Evolutionary conservation across 2,113 vertebrate species (phyloP).

Genomic region (Pristiophorus japonicus): DNA sequence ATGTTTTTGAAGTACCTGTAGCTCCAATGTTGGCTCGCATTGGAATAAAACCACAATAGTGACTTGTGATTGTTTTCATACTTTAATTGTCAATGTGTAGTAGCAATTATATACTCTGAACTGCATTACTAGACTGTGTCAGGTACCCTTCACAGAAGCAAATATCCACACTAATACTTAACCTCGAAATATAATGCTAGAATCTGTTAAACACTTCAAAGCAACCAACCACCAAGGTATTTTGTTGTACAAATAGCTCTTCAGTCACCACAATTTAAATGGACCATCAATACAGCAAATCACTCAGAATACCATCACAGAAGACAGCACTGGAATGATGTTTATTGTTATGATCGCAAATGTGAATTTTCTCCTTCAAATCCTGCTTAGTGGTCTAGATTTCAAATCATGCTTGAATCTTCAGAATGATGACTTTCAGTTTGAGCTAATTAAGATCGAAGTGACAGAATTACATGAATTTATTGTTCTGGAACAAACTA

Average conservation of each 20-base stretch:
- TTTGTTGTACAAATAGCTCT: neutral
- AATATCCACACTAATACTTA: neutral
- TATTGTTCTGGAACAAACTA: neutral
- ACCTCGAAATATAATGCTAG: neutral
- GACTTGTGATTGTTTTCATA: neutral
- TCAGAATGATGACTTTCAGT: neutral
- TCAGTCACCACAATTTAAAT: neutral
- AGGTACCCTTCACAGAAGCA: neutral
- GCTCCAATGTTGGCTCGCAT: neutral
- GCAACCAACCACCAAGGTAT: neutral
- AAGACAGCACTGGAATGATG: neutral
- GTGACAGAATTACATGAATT: neutral
- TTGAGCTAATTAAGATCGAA: neutral
- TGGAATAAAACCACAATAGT: neutral
- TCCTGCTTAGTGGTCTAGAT: neutral
- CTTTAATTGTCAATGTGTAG: neutral
- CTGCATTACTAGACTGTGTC: neutral
- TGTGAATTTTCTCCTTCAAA: neutral
- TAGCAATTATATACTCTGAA: neutral
- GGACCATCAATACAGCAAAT: neutral
- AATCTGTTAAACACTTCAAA: neutral
- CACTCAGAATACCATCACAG: neutral
- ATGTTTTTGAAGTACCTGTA: too few relatives aligned
- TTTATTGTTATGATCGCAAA: neutral
- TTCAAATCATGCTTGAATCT: neutral